Evolutionary conservation across 2,113 vertebrate genomes (phyloP).

Genomic region (Chionomys nivalis): DNA sequence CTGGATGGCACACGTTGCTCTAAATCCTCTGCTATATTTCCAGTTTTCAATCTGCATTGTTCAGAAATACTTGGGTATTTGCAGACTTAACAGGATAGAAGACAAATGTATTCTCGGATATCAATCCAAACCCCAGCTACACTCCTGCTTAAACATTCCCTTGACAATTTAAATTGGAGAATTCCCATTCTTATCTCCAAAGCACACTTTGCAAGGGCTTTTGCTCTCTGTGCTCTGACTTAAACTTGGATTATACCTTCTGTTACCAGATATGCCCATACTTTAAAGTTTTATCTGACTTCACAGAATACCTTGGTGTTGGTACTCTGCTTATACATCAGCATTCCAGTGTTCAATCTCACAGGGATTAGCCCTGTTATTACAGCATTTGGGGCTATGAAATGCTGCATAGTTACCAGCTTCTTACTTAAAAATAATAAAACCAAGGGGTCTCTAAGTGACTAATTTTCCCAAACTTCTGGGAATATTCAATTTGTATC

Average conservation of each 20-base stretch:
- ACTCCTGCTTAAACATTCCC: neutral
- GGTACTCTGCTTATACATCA: neutral
- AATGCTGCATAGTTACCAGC: neutral
- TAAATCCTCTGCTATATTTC: neutral
- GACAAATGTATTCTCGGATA: neutral
- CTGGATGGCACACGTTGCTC: neutral
- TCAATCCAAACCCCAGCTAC: neutral
- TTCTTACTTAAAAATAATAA: constrained; percentile 1
- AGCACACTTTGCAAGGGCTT: neutral
- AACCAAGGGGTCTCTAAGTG: neutral
- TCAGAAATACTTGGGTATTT: neutral
- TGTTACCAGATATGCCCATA: neutral
- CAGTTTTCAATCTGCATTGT: neutral
- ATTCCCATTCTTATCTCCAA: neutral
- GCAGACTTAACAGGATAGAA: neutral
- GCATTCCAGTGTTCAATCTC: neutral
- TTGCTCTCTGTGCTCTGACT: neutral
- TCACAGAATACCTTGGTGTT: neutral
- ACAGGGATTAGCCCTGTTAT: neutral
- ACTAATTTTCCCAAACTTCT: neutral
- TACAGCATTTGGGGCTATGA: neutral
- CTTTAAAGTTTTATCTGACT: neutral
- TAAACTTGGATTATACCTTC: neutral
- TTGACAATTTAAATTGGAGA: neutral
- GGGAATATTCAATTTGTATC: neutral